These are phyloP conservation scores for Acronicta aceris DNA, from an alignment of 2,888 invertebrate species.

Conservation along the genomic window DNA sequence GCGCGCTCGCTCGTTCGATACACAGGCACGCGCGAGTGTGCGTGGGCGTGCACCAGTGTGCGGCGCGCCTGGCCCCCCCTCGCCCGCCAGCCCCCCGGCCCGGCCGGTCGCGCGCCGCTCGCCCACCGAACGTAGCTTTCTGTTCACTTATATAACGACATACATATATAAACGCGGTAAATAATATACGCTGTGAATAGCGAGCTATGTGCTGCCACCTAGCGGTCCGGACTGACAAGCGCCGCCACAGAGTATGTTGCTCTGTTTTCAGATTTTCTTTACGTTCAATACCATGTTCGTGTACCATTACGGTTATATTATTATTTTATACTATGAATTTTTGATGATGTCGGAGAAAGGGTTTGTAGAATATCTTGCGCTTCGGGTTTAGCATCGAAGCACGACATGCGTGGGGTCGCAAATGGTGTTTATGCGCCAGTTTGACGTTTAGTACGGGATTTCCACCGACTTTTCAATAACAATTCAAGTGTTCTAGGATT, in stretches of 20 bases:
- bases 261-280: conserved; percentile 78
- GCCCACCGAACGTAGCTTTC: conserved; percentile 83
- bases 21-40: conserved; percentile 78
- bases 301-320: conserved; percentile 63
- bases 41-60: conserved; percentile 64
- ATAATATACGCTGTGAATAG: conserved; percentile 87
- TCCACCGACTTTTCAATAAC: conserved; percentile 48
- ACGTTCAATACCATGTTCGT: conserved; percentile 69
- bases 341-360: conserved; percentile 33
- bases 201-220: conserved; percentile 88
- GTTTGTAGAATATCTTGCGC: conserved; percentile 17
- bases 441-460: conserved; percentile 42
- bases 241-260: conserved; percentile 73
- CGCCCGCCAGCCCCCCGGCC: conserved; percentile 47
- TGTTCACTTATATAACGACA: conserved; percentile 88
- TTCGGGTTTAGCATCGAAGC: conserved; percentile 8
- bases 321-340: conserved; percentile 43
- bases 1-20: conserved; percentile 86
- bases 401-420: conserved; percentile 16
- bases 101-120: conserved; percentile 56
- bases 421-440: conserved; percentile 25
- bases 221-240: conserved; percentile 77
- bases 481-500: conserved; percentile 55
- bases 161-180: conserved; percentile 84
- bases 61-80: conserved; percentile 46